Conservation (phyloP, 2,888 invertebrate genomes). For the Xestia rhomboidea region DNA sequence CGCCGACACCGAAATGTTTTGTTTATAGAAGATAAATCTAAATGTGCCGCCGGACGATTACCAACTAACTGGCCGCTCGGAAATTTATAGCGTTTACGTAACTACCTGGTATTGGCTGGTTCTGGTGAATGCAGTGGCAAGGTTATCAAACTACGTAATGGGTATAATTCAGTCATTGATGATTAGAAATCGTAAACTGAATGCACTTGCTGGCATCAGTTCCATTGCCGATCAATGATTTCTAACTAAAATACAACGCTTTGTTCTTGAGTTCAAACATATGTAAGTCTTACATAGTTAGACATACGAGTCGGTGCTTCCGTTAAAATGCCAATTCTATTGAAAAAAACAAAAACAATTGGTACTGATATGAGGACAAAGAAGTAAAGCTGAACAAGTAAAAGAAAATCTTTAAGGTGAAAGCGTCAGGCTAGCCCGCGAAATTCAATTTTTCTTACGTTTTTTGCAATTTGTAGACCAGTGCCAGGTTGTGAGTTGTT, state of each 20-base stretch:
- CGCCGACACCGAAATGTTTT: slow-evolving; percentile 68
- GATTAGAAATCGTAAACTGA: slow-evolving; percentile 56
- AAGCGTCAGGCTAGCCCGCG: too few relatives aligned
- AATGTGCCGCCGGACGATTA: slow-evolving; percentile 48
- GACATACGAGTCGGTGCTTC: neutral
- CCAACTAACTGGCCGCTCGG: slow-evolving; percentile 51
- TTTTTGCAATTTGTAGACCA: too few relatives aligned
- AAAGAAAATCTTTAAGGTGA: slow-evolving; percentile 37
- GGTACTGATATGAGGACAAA: slow-evolving; percentile 11
- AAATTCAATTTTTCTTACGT: too few relatives aligned
- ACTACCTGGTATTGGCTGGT: slow-evolving; percentile 41
- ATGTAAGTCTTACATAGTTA: slow-evolving; percentile 1
- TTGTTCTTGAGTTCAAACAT: slow-evolving; percentile 20
- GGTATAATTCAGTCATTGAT: slow-evolving; percentile 52
- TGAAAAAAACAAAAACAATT: slow-evolving; percentile 12
- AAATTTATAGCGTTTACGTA: slow-evolving; percentile 55
- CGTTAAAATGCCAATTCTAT: neutral
- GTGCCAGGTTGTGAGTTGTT: too few relatives aligned
- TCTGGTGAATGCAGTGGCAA: slow-evolving; percentile 54
- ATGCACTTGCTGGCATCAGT: slow-evolving; percentile 51
- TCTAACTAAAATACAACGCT: slow-evolving; percentile 30
- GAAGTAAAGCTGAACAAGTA: slow-evolving; percentile 22
- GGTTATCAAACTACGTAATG: slow-evolving; percentile 50
- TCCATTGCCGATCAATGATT: slow-evolving; percentile 32
- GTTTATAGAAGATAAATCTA: slow-evolving; percentile 63